Evolutionary conservation across 2,113 vertebrate genomes (phyloP).

Genomic region (Sceloporus tristichus): DNA sequence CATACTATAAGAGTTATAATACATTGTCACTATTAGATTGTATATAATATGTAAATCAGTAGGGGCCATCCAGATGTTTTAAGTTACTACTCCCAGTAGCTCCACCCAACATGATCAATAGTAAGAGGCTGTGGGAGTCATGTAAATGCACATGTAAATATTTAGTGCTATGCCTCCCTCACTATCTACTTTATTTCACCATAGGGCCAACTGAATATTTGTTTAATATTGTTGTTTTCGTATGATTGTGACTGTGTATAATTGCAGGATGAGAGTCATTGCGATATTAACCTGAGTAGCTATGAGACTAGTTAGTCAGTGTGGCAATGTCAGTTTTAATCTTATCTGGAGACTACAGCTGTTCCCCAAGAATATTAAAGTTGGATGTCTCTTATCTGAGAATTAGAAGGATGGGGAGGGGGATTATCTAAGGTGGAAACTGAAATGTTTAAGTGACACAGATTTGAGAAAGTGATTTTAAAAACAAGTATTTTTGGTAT

Average conservation of each 20-base stretch:
- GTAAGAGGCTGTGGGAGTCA: no score
- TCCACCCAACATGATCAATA: no score
- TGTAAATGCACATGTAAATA: not conserved
- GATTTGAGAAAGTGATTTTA: not conserved
- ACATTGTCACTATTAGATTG: not conserved
- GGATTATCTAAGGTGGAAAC: not conserved
- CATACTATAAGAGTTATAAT: not conserved
- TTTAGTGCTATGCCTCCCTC: not conserved
- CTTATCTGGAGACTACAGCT: not conserved
- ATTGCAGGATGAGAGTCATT: not conserved
- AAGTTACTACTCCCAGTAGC: no score
- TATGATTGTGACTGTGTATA: no score
- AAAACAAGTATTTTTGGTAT: not conserved
- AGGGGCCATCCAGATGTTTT: no score
- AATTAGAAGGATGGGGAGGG: not conserved
- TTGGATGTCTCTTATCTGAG: not conserved
- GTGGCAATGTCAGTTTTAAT: not conserved
- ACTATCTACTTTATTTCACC: not conserved
- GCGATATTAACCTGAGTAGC: not conserved
- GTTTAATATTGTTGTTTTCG: no score
- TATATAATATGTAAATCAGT: not conserved
- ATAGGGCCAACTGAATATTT: not conserved
- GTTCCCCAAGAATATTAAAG: not conserved
- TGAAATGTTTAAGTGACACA: not conserved
- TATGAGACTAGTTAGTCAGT: not conserved